These are phyloP conservation scores for Tragelaphus eurycerus DNA, from an alignment of 2,797 vertebrate species.

Conservation along the genomic window DNA sequence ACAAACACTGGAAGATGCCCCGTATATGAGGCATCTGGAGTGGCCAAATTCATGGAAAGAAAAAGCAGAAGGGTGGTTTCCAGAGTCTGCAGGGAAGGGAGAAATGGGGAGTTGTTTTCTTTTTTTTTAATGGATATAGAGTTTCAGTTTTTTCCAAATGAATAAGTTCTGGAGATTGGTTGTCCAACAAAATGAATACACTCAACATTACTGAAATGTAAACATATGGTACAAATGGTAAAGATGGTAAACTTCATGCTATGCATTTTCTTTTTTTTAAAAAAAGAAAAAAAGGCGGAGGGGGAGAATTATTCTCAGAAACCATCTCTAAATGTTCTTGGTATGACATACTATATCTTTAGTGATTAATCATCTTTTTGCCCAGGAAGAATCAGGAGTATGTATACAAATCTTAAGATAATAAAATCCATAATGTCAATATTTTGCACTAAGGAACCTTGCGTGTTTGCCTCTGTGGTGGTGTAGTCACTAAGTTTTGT, in stretches of 20 bases:
- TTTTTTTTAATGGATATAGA: not conserved
- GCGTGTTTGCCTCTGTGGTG: not conserved
- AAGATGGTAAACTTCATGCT: not conserved
- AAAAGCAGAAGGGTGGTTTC: not conserved
- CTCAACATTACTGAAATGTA: not conserved
- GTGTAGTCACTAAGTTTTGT: not conserved
- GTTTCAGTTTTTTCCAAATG: not conserved
- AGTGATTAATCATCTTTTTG: constrained; percentile 11
- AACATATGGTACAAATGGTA: not conserved
- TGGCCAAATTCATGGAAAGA: not conserved
- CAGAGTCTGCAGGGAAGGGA: not conserved
- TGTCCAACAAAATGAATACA: not conserved
- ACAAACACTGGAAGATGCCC: not conserved
- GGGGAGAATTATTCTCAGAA: not conserved
- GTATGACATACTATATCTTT: not conserved
- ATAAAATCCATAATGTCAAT: constrained; percentile 12
- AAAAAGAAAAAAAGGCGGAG: not conserved
- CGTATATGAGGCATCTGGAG: not conserved
- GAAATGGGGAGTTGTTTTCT: not conserved
- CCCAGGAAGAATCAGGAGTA: not conserved
- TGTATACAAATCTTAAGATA: not conserved
- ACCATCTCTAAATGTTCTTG: not conserved
- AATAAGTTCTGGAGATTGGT: not conserved
- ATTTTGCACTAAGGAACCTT: constrained; percentile 8
- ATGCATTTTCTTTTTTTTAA: not conserved